phyloP scores from a whole-genome alignment of 2,797 vertebrate species.

The Delichon dasypus region DNA sequence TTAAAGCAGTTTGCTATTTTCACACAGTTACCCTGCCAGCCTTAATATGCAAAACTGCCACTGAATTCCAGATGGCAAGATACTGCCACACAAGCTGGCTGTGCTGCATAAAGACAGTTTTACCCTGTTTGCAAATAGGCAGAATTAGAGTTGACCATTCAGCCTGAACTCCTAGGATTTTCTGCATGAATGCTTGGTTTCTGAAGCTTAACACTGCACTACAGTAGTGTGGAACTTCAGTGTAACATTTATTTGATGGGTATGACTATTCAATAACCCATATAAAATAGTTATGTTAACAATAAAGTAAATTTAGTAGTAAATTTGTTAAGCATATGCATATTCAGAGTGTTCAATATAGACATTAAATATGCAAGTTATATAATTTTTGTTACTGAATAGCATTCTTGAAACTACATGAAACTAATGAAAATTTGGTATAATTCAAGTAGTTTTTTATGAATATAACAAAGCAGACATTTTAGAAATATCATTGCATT shows the following conservation, averaged over 20 bases:
- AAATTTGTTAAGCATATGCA: not conserved
- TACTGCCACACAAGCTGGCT: constrained; percentile 10
- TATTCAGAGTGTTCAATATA: not conserved
- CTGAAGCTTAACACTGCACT: not conserved
- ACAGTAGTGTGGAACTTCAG: not conserved
- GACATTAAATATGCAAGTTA: not conserved
- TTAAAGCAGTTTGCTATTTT: constrained; percentile 56
- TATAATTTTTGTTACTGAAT: not conserved
- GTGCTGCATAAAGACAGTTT: constrained; percentile 2
- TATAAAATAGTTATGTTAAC: not conserved
- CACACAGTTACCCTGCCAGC: constrained; percentile 42
- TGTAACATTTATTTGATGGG: not conserved
- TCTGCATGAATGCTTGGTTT: constrained; percentile 24
- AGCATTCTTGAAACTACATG: not conserved
- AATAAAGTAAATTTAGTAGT: not conserved
- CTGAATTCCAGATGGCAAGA: constrained; percentile 59
- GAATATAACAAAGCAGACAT: constrained; percentile 7
- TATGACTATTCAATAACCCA: not conserved
- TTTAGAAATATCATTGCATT: constrained; percentile 40
- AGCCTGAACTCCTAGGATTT: constrained; percentile 50
- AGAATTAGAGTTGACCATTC: constrained; percentile 57
- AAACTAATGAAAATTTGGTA: not conserved
- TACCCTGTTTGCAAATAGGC: constrained; percentile 37
- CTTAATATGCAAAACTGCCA: constrained; percentile 59
- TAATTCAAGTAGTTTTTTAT: not conserved